Conservation (phyloP, 2,113 vertebrate species). For the Apaloderma vittatum region DNA sequence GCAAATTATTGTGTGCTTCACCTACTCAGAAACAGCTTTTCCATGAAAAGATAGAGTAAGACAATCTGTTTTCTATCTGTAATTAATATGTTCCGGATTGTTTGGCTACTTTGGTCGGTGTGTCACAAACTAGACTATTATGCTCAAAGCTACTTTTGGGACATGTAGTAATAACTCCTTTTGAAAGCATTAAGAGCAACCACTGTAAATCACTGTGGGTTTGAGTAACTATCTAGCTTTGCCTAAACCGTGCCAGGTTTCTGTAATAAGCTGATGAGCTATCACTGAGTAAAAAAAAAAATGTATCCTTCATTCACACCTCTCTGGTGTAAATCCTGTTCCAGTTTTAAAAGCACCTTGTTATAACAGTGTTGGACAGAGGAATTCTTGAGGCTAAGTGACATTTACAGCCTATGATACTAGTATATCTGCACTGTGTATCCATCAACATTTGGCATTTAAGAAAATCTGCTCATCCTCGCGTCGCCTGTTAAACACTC, state of each 20-base stretch:
- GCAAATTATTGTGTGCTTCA: not conserved
- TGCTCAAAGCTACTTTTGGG: slow-evolving; percentile 47
- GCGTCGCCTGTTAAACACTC: slow-evolving; percentile 51
- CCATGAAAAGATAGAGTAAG: slow-evolving; percentile 38
- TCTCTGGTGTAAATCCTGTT: slow-evolving; percentile 66
- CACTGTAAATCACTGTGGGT: slow-evolving; percentile 32
- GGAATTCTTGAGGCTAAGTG: slow-evolving; percentile 70
- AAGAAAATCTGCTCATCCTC: slow-evolving; percentile 68
- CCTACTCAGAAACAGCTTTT: slow-evolving; percentile 39
- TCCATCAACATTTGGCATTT: slow-evolving; percentile 73
- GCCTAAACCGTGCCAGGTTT: slow-evolving; percentile 56
- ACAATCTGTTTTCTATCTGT: slow-evolving; percentile 65
- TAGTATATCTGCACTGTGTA: slow-evolving; percentile 49
- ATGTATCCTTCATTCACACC: slow-evolving; percentile 53
- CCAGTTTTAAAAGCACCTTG: slow-evolving; percentile 70
- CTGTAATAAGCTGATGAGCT: slow-evolving; percentile 61
- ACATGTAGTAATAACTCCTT: not conserved
- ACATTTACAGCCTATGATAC: slow-evolving; percentile 72
- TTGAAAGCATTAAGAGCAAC: slow-evolving; percentile 28
- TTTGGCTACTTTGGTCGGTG: slow-evolving; percentile 35
- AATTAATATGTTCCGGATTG: slow-evolving; percentile 62
- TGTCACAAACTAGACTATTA: slow-evolving; percentile 45
- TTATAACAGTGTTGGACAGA: slow-evolving; percentile 69
- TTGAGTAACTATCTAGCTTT: slow-evolving; percentile 17
- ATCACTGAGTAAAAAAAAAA: not conserved